These are phyloP conservation scores for Shargacucullia verbasci DNA, from an alignment of 2,888 invertebrate species.

Conservation along the genomic window DNA sequence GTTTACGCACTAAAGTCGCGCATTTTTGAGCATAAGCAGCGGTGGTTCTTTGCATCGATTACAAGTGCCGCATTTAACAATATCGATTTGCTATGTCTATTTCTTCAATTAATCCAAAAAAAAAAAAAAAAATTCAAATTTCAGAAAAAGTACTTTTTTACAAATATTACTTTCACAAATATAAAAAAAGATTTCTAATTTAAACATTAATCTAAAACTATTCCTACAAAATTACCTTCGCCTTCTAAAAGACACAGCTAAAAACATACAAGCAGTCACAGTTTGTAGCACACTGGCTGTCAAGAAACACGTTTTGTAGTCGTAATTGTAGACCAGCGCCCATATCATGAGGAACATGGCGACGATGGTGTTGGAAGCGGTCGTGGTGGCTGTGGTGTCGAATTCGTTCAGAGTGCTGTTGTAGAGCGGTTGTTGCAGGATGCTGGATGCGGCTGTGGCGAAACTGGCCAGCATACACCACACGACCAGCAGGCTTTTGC, in stretches of 20 bases:
- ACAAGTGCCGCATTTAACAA: no score
- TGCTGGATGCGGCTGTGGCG: conserved; percentile 76
- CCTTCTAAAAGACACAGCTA: conserved; percentile 77
- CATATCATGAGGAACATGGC: conserved; percentile 77
- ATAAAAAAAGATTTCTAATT: not conserved
- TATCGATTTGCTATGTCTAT: no score
- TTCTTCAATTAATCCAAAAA: no score
- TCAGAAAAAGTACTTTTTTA: no score
- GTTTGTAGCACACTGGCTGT: conserved; percentile 78
- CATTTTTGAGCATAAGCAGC: no score
- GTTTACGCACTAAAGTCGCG: no score
- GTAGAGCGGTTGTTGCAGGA: conserved; percentile 81
- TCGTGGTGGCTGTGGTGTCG: conserved; percentile 82
- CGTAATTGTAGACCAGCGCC: conserved; percentile 76
- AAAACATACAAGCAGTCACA: conserved; percentile 75
- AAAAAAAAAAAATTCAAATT: no score
- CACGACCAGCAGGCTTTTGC: conserved; percentile 76
- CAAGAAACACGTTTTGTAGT: conserved; percentile 79
- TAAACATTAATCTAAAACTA: not conserved
- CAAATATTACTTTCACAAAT: not conserved
- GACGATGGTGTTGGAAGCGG: conserved; percentile 78
- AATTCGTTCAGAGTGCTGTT: conserved; percentile 82
- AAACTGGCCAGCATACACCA: conserved; percentile 84
- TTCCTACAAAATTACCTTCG: conserved; percentile 66
- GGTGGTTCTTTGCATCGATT: no score